phyloP scores from a whole-genome alignment of 1,140 invertebrate species.

The Yoshiicerus persimilis region DNA sequence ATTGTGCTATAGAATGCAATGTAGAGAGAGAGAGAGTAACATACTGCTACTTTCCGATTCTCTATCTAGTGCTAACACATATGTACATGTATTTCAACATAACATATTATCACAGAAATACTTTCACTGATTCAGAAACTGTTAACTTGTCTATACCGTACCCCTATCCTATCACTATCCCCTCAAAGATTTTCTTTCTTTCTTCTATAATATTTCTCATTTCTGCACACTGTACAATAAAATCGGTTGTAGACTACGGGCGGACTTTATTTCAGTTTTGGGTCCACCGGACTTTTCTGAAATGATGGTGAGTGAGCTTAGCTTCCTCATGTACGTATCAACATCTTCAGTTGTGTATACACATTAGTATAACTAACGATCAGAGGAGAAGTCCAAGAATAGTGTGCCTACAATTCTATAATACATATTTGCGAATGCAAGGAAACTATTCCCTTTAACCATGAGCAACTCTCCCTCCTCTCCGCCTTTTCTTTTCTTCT shows the following conservation, averaged over 20 bases:
- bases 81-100: neutral
- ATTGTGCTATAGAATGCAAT: neutral
- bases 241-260: neutral
- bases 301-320: neutral
- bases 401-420: too few relatives aligned
- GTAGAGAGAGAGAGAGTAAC: neutral
- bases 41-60: constrained; percentile 3
- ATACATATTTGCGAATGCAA: neutral
- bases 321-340: neutral
- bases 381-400: too few relatives aligned
- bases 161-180: neutral
- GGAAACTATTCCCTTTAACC: neutral
- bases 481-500: neutral
- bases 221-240: neutral
- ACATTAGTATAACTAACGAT: neutral
- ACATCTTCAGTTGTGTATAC: neutral
- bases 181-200: neutral
- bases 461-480: neutral
- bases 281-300: neutral
- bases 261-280: neutral
- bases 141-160: neutral
- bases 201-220: neutral
- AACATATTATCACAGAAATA: neutral
- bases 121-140: neutral
- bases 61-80: neutral